Conservation (phyloP, 2,888 invertebrate species). For the Spatulosminthurus flaviceps region DNA sequence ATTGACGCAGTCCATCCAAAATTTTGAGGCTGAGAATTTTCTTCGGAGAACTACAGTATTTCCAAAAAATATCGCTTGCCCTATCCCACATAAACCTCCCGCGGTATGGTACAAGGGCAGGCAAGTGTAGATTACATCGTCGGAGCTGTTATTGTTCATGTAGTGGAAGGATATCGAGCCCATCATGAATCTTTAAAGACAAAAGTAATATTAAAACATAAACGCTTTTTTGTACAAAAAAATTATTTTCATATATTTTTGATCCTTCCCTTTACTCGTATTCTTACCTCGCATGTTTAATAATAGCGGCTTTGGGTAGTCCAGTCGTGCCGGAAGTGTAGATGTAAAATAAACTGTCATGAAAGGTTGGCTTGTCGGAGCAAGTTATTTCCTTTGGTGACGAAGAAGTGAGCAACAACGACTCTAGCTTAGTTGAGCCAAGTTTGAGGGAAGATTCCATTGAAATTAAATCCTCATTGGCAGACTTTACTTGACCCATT, state of each 20-base stretch:
- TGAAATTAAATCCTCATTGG: not conserved
- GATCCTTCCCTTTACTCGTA: no score
- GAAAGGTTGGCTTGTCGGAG: conserved; percentile 67
- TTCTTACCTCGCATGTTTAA: conserved; percentile 53
- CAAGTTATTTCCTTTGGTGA: not conserved
- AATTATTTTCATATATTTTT: not conserved
- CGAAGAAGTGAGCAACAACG: no score
- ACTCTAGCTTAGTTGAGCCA: not conserved
- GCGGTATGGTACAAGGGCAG: conserved; percentile 72
- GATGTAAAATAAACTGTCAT: conserved; percentile 88
- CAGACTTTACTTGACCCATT: not conserved
- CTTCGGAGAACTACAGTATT: conserved; percentile 68
- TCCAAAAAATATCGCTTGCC: conserved; percentile 67
- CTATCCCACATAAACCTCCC: conserved; percentile 69
- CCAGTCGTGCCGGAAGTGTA: conserved; percentile 99
- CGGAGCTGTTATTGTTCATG: not conserved
- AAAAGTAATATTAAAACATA: no score
- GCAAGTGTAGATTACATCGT: conserved; percentile 67
- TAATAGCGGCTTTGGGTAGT: conserved; percentile 61
- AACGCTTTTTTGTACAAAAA: no score
- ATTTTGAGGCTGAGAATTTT: conserved; percentile 71
- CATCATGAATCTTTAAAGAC: conserved; percentile 6
- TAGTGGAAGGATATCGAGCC: conserved; percentile 5
- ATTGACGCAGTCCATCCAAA: conserved; percentile 71
- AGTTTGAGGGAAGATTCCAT: not conserved